Percentiles rank a stretch among this genome's conserved stretches.
Conservation (phyloP, 2,797 vertebrate species). For the Phoxinus dragarum region DNA sequence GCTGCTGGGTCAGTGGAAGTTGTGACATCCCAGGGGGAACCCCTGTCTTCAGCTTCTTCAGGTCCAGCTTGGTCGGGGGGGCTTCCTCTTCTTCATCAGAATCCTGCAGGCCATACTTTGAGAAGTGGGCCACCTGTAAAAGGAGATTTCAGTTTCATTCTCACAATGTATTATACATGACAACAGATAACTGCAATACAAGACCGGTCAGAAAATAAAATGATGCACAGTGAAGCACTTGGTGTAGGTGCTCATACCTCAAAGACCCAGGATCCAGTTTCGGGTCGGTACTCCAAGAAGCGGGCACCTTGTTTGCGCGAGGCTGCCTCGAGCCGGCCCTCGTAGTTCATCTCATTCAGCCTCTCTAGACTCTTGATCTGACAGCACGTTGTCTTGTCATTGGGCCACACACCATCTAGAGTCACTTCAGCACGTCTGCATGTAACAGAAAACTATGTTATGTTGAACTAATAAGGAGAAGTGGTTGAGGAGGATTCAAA, state of each 20-base stretch:
- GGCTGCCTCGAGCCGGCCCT: conserved; percentile 88
- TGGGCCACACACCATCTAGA: conserved; percentile 94
- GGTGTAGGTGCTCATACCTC: conserved; percentile 77
- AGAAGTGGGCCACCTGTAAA: conserved; percentile 91
- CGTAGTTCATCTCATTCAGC: conserved; percentile 90
- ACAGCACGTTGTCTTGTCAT: conserved; percentile 89
- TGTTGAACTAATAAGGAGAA: not conserved
- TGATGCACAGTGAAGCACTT: not conserved
- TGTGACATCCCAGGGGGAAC: conserved; percentile 76
- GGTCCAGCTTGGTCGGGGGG: conserved; percentile 77
- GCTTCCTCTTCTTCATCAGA: conserved; percentile 93
- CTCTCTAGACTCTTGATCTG: conserved; percentile 92
- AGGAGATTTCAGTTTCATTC: not conserved
- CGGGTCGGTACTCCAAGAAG: conserved; percentile 93
- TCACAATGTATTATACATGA: not conserved
- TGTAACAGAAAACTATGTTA: not conserved
- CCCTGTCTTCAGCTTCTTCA: conserved; percentile 90
- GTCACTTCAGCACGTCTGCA: conserved; percentile 92
- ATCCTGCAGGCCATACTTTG: conserved; percentile 96
- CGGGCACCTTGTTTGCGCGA: conserved; percentile 91
- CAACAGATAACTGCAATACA: not conserved
- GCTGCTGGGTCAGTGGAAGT: conserved; percentile 81
- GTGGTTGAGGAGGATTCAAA: not conserved
- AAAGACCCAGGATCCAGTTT: conserved; percentile 97
- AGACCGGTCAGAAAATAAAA: not conserved